A percentile compares a stretch with the other conserved stretches of the same genome.
These are phyloP conservation scores for Clistopyga incitator DNA, from an alignment of 2,888 invertebrate genomes.

Conservation along the genomic window DNA sequence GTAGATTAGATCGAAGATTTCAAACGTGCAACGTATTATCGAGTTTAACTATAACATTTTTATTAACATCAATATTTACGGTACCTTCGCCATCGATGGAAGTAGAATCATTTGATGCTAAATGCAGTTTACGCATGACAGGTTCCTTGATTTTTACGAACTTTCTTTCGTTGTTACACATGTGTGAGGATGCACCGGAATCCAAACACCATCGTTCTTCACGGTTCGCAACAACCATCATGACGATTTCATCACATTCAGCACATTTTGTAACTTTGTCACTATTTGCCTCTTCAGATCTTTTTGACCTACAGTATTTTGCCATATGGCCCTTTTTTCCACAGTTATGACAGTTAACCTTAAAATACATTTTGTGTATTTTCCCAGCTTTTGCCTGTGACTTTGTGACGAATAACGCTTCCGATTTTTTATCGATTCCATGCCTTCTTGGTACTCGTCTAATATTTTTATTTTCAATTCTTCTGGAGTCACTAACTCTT, in stretches of 20 bases:
- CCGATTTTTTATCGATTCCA: conserved; percentile 44
- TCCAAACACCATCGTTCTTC: conserved; percentile 30
- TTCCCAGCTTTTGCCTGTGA: neutral
- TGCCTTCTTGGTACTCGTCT: conserved; percentile 41
- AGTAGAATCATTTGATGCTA: conserved; percentile 57
- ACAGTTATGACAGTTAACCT: conserved; percentile 11
- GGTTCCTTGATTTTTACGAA: conserved; percentile 56
- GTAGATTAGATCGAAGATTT: too few species aligned
- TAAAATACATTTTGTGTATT: neutral
- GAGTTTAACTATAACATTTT: too few species aligned
- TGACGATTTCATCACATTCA: conserved; percentile 14
- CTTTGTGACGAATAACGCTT: conserved; percentile 12
- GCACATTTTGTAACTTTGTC: conserved; percentile 14
- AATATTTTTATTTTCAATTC: conserved; percentile 53
- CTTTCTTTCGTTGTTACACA: conserved; percentile 48
- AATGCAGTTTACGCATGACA: conserved; percentile 52
- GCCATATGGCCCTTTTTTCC: conserved; percentile 14
- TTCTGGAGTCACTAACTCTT: conserved; percentile 53
- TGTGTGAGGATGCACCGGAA: conserved; percentile 55
- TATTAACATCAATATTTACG: too few species aligned
- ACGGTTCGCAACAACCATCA: conserved; percentile 17
- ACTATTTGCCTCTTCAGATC: conserved; percentile 7
- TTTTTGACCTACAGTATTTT: neutral
- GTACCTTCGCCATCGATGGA: conserved; percentile 44
- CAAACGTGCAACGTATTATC: too few species aligned